Conservation (phyloP, 2,113 vertebrate species). For the Dunckerocampus dactyliophorus region DNA sequence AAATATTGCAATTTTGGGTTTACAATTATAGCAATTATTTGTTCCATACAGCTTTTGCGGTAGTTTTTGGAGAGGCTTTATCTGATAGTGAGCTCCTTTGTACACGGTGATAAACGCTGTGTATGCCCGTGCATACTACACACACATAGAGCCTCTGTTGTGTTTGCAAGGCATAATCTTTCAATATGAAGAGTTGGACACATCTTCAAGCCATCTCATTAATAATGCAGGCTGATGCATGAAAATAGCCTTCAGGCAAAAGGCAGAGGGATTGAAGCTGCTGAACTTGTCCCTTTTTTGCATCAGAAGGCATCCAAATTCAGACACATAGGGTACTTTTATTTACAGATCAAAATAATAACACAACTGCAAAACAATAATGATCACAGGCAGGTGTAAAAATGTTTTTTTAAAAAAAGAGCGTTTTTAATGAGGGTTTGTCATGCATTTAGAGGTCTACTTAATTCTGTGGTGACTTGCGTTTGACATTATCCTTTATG, state of each 20-base stretch:
- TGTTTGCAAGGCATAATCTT: slow-evolving; percentile 2
- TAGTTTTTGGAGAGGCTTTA: too few species aligned
- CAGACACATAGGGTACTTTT: neutral
- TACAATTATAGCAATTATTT: too few species aligned
- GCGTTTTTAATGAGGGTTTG: neutral
- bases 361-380: neutral
- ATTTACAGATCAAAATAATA: neutral
- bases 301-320: slow-evolving; percentile 11
- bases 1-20: too few species aligned
- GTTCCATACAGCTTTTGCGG: too few species aligned
- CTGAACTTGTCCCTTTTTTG: slow-evolving; percentile 8
- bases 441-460: neutral
- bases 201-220: slow-evolving; percentile 30
- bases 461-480: neutral
- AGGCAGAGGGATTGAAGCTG: slow-evolving; percentile 14
- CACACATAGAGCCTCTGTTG: neutral
- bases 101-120: too few species aligned
- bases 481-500: too few species aligned
- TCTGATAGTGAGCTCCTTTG: too few species aligned
- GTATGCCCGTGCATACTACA: too few species aligned
- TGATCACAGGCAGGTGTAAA: neutral
- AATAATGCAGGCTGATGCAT: slow-evolving; percentile 51
- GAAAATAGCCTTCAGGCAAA: slow-evolving; percentile 33
- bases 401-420: neutral
- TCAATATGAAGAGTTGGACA: slow-evolving; percentile 32